phyloP scores from a whole-genome alignment of 2,888 invertebrate species.

The Agrochola circellaris region DNA sequence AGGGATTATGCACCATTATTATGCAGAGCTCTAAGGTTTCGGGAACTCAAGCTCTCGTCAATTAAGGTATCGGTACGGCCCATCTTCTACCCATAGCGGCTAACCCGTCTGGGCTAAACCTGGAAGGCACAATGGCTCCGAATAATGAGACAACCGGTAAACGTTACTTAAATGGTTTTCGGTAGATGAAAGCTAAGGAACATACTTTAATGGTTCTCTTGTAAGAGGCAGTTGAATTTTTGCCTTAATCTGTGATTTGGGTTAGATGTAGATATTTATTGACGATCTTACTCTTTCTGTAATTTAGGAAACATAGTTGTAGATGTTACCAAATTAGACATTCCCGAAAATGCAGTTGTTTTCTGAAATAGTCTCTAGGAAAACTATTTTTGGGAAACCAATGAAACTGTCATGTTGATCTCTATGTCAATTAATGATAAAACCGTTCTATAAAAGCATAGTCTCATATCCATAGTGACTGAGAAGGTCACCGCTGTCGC shows the following conservation, averaged over 20 bases:
- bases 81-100: slow-evolving; percentile 86
- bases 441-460: slow-evolving; percentile 9
- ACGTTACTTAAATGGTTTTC: slow-evolving; percentile 81
- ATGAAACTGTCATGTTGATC: slow-evolving; percentile 8
- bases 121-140: slow-evolving; percentile 85
- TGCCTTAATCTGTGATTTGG: slow-evolving; percentile 37
- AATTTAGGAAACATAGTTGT: neutral
- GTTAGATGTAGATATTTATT: slow-evolving; percentile 7
- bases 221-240: slow-evolving; percentile 65
- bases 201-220: slow-evolving; percentile 73
- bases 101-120: slow-evolving; percentile 75
- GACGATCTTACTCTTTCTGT: neutral
- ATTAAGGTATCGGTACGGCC: slow-evolving; percentile 88
- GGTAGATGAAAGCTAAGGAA: slow-evolving; percentile 76
- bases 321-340: neutral
- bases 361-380: neutral
- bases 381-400: slow-evolving; percentile 7
- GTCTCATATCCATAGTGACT: slow-evolving; percentile 6
- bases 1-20: slow-evolving; percentile 89
- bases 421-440: slow-evolving; percentile 10
- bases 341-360: neutral
- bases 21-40: slow-evolving; percentile 89
- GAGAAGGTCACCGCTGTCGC: slow-evolving; percentile 28
- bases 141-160: slow-evolving; percentile 86
- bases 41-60: slow-evolving; percentile 88